phyloP scores from a whole-genome alignment of 2,113 vertebrate species.

The Lynx canadensis region DNA sequence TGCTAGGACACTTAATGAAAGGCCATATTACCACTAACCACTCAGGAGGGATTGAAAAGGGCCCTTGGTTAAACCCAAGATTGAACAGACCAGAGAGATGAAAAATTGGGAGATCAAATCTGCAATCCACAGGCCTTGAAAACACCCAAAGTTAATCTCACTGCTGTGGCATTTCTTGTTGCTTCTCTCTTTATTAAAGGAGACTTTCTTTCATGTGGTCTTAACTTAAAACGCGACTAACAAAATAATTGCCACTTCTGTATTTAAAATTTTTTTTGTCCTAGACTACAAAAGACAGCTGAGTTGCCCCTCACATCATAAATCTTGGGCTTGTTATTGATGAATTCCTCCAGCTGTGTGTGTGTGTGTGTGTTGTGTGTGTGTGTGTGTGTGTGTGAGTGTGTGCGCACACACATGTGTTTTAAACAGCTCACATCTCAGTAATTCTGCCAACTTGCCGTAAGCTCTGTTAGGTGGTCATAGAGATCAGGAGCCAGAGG shows the following conservation, averaged over 20 bases:
- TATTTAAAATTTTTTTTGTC: slow-evolving; percentile 55
- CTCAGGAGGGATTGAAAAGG: not conserved
- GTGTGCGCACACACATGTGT: not conserved
- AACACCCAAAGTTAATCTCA: slow-evolving; percentile 55
- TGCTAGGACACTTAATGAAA: not conserved
- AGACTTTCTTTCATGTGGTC: slow-evolving; percentile 46
- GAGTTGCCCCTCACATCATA: slow-evolving; percentile 56
- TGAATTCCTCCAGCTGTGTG: slow-evolving; percentile 47
- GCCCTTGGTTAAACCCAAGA: not conserved
- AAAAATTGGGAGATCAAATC: slow-evolving; percentile 43
- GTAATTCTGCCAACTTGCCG: not conserved
- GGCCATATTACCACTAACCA: not conserved
- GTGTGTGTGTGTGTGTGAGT: not conserved
- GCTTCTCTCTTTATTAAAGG: slow-evolving; percentile 43
- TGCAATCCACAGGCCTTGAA: not conserved
- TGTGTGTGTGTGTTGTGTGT: not conserved
- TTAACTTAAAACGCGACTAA: not conserved
- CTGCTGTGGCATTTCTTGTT: not conserved
- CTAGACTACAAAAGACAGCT: slow-evolving; percentile 67
- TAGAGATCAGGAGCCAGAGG: slow-evolving; percentile 63
- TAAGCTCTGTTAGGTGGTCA: slow-evolving; percentile 20
- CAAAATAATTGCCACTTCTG: slow-evolving; percentile 32
- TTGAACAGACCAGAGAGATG: slow-evolving; percentile 28
- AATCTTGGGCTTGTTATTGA: slow-evolving; percentile 65
- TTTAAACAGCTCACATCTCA: slow-evolving; percentile 28